Conservation (phyloP, 2,888 invertebrate genomes). For the Leuctra nigra region DNA sequence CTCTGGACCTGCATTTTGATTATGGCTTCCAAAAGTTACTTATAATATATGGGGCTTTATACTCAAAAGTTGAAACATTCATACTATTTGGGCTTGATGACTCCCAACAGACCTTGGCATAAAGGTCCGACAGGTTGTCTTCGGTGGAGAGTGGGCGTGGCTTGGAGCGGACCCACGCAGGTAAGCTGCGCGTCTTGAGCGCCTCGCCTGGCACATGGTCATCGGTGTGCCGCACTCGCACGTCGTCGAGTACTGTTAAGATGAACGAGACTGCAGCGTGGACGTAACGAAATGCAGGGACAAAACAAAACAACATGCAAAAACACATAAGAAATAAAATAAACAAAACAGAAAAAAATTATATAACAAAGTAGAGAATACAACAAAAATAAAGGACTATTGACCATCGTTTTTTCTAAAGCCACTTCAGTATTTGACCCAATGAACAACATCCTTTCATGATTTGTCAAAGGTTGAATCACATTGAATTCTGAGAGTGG, state of each 20-base stretch:
- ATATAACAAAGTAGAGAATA: slow-evolving; percentile 3
- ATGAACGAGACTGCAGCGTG: slow-evolving; percentile 24
- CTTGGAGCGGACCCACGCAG: slow-evolving; percentile 64
- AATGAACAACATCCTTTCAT: no score
- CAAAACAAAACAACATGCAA: slow-evolving; percentile 24
- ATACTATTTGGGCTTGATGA: no score
- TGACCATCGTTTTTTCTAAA: no score
- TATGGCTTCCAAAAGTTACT: no score
- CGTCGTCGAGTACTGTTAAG: slow-evolving; percentile 53
- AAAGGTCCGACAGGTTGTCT: slow-evolving; percentile 60
- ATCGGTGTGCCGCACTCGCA: slow-evolving; percentile 40
- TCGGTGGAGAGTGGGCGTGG: slow-evolving; percentile 61
- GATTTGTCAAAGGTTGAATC: no score
- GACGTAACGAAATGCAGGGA: neutral
- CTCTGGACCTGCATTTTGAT: no score
- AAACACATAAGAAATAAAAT: slow-evolving; percentile 21
- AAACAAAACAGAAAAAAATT: slow-evolving; percentile 18
- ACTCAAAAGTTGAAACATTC: no score
- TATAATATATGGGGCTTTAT: no score
- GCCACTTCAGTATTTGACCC: no score
- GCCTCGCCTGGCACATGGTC: slow-evolving; percentile 43
- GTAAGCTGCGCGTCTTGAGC: slow-evolving; percentile 59
- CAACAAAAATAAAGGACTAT: no score
- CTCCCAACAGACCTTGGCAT: slow-evolving; percentile 69
- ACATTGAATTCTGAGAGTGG: no score